Evolutionary conservation across 1,140 invertebrate genomes (phyloP), one percentile per base, ranked within the genome.

Genomic region (Heliconius nattereri): DNA sequence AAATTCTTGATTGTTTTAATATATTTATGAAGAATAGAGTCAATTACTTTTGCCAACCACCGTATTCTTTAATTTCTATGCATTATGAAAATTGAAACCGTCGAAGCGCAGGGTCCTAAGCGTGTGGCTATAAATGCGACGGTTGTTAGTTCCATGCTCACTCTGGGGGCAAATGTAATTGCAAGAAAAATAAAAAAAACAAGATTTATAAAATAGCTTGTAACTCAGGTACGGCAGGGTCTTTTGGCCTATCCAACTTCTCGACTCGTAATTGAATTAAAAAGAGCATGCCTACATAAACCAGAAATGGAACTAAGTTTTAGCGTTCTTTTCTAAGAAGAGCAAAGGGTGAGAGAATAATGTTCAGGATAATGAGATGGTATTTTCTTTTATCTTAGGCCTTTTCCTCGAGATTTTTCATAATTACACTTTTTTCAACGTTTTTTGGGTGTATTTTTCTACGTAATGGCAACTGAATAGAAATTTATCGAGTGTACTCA

Each of bases 331-430:
- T 75, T 57, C 75, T 74, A 75, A 79, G 52, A 66, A 80, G 66
- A 80, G 77, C 76, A 86, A 83, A 84, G 83, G 83, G 81, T 84
- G 81, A 80, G 78, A 79, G 77, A 84, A 87, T 86, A 87, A 85
- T 81, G 78, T 66, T 76, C 77, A 78, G 81, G 78, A 83, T 85
- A 86, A 87, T 84, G 82, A 86, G 82, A 83, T 87, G 85, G 83
- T 85, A 78, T 82, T 87, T 84, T 87, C 82, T 83, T 85, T 83
- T 85, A 86, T 85, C 81, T 78, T 57, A 83, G 80, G 60, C 76
- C 75, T 85, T 84, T 85, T 84, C 26, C 52, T 11, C 72, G 35
- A 52, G n/a, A 29, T 82, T 79, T 82, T 75, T 73, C 45, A 74
- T 80, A 80, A 80, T 80, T 80, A 77, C 71, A 57, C 71, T 72